Evolutionary conservation across 2,888 invertebrate species (phyloP).

Genomic region (Camptogramma bilineatum): DNA sequence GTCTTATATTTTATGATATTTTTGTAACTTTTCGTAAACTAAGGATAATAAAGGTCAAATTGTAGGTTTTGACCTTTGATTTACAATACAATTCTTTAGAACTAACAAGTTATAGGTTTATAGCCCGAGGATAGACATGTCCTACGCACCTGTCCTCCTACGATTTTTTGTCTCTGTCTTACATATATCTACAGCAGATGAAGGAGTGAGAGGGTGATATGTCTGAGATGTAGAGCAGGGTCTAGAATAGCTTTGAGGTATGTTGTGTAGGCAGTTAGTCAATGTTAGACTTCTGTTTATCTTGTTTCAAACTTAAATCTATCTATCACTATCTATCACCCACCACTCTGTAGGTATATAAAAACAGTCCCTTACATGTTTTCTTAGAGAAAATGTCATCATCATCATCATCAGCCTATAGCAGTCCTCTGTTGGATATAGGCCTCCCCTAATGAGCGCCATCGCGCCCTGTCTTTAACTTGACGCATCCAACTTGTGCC

Average conservation of each 20-base stretch:
- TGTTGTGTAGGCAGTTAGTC: slow-evolving; percentile 56
- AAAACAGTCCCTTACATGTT: too few relatives aligned
- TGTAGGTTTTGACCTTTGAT: neutral
- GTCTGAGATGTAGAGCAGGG: slow-evolving; percentile 56
- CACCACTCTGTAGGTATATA: too few relatives aligned
- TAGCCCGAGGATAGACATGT: slow-evolving; percentile 40
- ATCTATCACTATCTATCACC: too few relatives aligned
- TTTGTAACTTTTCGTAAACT: neutral
- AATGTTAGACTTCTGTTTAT: slow-evolving; percentile 19
- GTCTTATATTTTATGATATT: neutral
- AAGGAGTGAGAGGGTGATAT: slow-evolving; percentile 50
- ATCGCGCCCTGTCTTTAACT: too few relatives aligned
- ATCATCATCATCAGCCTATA: too few relatives aligned
- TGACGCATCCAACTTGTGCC: too few relatives aligned
- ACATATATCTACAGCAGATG: slow-evolving; percentile 30
- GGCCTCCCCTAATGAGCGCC: too few relatives aligned
- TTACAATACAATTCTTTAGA: slow-evolving; percentile 22
- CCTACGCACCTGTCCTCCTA: slow-evolving; percentile 62
- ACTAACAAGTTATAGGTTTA: slow-evolving; percentile 34
- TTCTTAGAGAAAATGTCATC: too few relatives aligned
- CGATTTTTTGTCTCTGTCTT: slow-evolving; percentile 49
- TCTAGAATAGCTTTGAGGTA: slow-evolving; percentile 66
- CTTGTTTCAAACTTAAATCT: neutral
- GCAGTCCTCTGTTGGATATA: too few relatives aligned
- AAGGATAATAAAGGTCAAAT: neutral